Percentiles rank a stretch among this genome's conserved stretches.
Conservation (phyloP, 2,113 vertebrate genomes). For the Chaenocephalus aceratus region DNA sequence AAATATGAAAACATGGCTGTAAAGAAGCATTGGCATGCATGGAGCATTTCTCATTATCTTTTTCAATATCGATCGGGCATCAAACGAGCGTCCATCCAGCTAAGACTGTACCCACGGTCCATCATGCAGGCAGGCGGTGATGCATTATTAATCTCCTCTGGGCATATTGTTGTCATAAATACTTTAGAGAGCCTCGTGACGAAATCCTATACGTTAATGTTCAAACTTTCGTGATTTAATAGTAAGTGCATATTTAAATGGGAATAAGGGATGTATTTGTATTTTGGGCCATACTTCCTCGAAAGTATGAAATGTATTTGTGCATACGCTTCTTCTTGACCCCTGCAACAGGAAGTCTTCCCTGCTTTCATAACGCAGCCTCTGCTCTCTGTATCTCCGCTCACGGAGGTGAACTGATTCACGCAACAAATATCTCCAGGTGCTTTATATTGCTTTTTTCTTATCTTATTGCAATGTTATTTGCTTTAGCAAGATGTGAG, state of each 20-base stretch:
- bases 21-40: constrained; percentile 42
- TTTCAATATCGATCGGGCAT: constrained; percentile 64
- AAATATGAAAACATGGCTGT: constrained; percentile 22
- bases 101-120: constrained; percentile 49
- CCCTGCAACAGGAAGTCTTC: constrained; percentile 20
- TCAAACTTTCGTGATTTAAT: constrained; percentile 38
- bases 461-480: constrained; percentile 34
- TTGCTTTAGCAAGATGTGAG: background rate
- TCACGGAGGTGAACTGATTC: constrained; percentile 34
- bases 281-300: background rate
- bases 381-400: constrained; percentile 24
- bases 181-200: constrained; percentile 54
- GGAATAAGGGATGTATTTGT: background rate
- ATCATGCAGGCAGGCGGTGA: constrained; percentile 44
- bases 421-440: constrained; percentile 33
- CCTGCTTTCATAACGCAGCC: constrained; percentile 23
- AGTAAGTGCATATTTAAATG: constrained; percentile 10
- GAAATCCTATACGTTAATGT: constrained; percentile 59
- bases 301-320: background rate
- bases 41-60: constrained; percentile 54
- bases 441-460: constrained; percentile 49
- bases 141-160: constrained; percentile 65
- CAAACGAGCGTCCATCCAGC: constrained; percentile 37
- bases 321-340: constrained; percentile 20
- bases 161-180: constrained; percentile 71